Evolutionary conservation across 2,113 vertebrate species (phyloP), one percentile per base, ranked within the genome.

Genomic region (Trogon melanurus): DNA sequence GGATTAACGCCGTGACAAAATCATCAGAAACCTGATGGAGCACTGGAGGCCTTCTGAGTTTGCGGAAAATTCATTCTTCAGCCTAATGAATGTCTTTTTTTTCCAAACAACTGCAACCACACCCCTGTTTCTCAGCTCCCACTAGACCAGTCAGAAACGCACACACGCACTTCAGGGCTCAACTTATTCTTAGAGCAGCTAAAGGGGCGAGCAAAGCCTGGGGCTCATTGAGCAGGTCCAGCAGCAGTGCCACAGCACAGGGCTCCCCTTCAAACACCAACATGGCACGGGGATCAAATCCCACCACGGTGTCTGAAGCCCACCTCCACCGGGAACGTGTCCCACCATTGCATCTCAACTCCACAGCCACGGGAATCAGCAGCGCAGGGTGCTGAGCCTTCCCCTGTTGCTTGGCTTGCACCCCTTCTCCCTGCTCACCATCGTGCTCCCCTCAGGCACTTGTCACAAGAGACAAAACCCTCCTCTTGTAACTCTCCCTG

Each of bases 1-100:
- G 97, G 97, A 98, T 97, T 97, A 97, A 94, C 78, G 56, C 69
- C 5, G 53, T 95, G 97, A 98, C 97, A 98, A 97, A 97, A 96
- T 95, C 97, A 96, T 98, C 91, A 96, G 97, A 93, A 97, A 91
- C 71, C 89, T 96, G 92, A 96, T 86, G 75, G 94, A 97, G 86
- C 64, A 80, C 64, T 25, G 65, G 38, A 96, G 88, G 86, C 67
- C 75, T 5, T 12, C 67, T 9, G 86, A 93, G 91, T 95, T 67
- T 58, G 88, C 21, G 2, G 64, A 79, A 89, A 75, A 86, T 81
- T 96, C 83, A 92, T 96, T 94, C 81, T 70, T 97, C 95, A 94
- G 95, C 61, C 78, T 95, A 95, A 96, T 26, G 54, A 96, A 96
- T 47, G 85, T 18, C 44, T 94, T 88, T 36, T 88, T 36, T 73